Evolutionary conservation across 2,888 invertebrate species (phyloP).

Genomic region (Synanthedon andrenaeformis): DNA sequence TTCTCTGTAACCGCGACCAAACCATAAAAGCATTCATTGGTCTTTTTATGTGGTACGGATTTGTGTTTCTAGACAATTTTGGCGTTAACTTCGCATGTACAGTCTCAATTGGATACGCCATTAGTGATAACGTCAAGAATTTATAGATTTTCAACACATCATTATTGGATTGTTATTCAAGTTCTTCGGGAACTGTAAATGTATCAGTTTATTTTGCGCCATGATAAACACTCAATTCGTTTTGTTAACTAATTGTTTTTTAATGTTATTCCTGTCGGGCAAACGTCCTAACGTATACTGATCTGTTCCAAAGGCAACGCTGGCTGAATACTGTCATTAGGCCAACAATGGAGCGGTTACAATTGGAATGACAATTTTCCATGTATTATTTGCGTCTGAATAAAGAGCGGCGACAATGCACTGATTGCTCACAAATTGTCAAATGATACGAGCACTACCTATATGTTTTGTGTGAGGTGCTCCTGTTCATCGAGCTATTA

Average conservation of each 20-base stretch:
- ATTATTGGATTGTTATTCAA: too few species aligned
- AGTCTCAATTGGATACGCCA: conserved; percentile 46
- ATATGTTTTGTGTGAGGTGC: conserved; percentile 62
- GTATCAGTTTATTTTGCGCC: too few species aligned
- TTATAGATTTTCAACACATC: background rate
- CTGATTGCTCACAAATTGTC: conserved; percentile 71
- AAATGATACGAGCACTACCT: conserved; percentile 60
- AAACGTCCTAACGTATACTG: conserved; percentile 44
- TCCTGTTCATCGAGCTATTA: conserved; percentile 50
- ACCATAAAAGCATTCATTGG: conserved; percentile 99
- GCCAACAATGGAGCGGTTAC: conserved; percentile 55
- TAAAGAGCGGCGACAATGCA: conserved; percentile 69
- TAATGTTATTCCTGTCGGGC: conserved; percentile 14
- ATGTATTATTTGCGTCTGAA: conserved; percentile 67
- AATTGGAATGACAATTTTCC: conserved; percentile 67
- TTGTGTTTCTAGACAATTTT: conserved; percentile 67
- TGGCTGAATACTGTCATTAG: conserved; percentile 64
- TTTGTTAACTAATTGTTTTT: too few species aligned
- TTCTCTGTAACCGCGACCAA: conserved; percentile 90
- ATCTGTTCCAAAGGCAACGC: conserved; percentile 45
- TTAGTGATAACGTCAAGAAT: conserved; percentile 8
- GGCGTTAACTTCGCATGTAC: conserved; percentile 28
- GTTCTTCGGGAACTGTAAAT: too few species aligned
- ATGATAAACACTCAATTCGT: too few species aligned
- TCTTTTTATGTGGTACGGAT: conserved; percentile 84